These are phyloP conservation scores for Enteromius mattozi DNA, from an alignment of 2,797 vertebrate genomes.

Conservation along the genomic window DNA sequence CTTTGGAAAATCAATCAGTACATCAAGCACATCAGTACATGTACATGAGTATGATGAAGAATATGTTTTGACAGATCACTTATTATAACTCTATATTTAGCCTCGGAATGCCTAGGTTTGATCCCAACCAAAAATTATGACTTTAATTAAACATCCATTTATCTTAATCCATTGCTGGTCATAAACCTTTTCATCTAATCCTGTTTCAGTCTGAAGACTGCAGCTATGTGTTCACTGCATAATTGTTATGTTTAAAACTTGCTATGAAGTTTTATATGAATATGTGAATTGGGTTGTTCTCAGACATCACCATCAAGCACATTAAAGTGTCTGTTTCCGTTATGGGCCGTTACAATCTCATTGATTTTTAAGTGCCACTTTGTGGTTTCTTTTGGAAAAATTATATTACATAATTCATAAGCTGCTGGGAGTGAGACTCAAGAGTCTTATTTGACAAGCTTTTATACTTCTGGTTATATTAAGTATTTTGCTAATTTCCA, in stretches of 20 bases:
- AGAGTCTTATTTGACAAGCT: neutral
- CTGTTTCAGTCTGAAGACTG: constrained; percentile 4
- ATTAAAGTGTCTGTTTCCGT: neutral
- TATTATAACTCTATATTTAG: neutral
- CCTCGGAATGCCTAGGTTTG: neutral
- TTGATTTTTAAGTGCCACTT: neutral
- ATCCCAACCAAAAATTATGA: neutral
- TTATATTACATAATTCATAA: constrained; percentile 11
- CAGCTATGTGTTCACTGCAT: neutral
- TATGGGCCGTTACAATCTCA: neutral
- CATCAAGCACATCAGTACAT: neutral
- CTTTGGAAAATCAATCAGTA: neutral
- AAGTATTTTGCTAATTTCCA: neutral
- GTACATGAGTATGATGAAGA: neutral
- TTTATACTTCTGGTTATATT: neutral
- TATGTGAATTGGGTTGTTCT: neutral
- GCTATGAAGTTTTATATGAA: neutral
- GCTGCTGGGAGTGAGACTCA: neutral
- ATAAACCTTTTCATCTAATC: neutral
- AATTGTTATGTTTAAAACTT: neutral
- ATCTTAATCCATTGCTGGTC: neutral
- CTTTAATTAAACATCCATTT: constrained; percentile 1
- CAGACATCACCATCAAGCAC: neutral
- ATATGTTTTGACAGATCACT: neutral
- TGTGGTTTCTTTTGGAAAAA: neutral